phyloP scores from a whole-genome alignment of 2,797 vertebrate genomes.

The Trematomus bernacchii region DNA sequence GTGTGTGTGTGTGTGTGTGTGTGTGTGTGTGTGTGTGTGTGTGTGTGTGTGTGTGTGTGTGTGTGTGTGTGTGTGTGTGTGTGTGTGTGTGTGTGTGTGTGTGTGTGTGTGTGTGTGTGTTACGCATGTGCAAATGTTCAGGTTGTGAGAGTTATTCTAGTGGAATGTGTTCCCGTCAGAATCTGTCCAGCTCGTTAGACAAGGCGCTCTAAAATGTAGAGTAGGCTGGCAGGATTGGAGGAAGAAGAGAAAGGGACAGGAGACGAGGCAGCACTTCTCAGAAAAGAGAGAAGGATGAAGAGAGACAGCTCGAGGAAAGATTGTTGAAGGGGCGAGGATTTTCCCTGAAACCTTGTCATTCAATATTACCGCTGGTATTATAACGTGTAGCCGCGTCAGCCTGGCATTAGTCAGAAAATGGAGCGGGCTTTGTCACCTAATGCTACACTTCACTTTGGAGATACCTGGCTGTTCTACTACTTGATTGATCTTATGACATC shows the following conservation, averaged over 20 bases:
- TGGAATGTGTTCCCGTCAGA: slow-evolving; percentile 75
- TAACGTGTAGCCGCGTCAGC: slow-evolving; percentile 41
- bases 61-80: too few species aligned
- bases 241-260: slow-evolving; percentile 31
- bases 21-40: too few species aligned
- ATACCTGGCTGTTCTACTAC: slow-evolving; percentile 5
- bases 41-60: too few species aligned
- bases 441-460: slow-evolving; percentile 1
- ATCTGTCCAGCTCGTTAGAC: slow-evolving; percentile 60
- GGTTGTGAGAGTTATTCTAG: slow-evolving; percentile 67
- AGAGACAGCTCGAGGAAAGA: slow-evolving; percentile 49
- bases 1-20: too few species aligned
- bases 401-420: slow-evolving; percentile 17
- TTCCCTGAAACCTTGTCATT: slow-evolving; percentile 56
- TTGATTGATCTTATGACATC: slow-evolving; percentile 10
- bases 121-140: not conserved
- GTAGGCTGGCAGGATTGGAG: slow-evolving; percentile 24
- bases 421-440: slow-evolving; percentile 7
- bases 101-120: too few species aligned
- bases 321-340: slow-evolving; percentile 25
- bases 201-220: slow-evolving; percentile 40
- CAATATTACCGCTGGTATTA: slow-evolving; percentile 52
- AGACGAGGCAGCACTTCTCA: slow-evolving; percentile 37
- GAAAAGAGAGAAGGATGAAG: slow-evolving; percentile 53
- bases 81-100: too few species aligned